Base-by-base conservation (phyloP, 2,113 vertebrate species). In the Camelus bactrianus region DNA sequence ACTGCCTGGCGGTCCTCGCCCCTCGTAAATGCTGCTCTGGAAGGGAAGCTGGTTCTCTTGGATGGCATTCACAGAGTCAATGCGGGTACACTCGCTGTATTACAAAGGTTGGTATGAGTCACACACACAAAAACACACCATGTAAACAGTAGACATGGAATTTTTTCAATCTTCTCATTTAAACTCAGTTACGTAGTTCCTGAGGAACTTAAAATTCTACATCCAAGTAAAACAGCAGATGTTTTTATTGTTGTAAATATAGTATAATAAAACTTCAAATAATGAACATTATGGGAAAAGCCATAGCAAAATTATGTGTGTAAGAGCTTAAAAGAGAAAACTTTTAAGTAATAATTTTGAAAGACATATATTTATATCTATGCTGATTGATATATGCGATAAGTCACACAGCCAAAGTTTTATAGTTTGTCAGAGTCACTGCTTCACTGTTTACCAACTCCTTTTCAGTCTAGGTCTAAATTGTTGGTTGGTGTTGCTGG, bases 41-140 rank as follows among this genome's bases (percentile, higher is more conserved):
- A 99, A 95, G 99, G 99, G 80, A 99, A 99, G 92, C 99, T 99
- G 81, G 99, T 99, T 65, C 93, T 99, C 67, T 98, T 99, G 82
- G 99, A 99, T 0, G 99, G 99, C 26, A 99, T 99, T 85, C 99
- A 99, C 97, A 98, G 99, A 14, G 99, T 99, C 95, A 99, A 99
- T 94, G 98, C 99, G 14, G 99, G 99, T 89, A 99, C 99, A 0
- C 98, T 99, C 6, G 98, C 99, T 14, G 99, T 99, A 3, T 98
- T 99, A 50, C 99, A 99, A 26, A 99, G 99, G 99, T 99, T 92
- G 95, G 99, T 64, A 72, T 28, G 26, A 6, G 65, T 69, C n/a
- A 42, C 26, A 69, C 24, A n/a, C 11, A 8, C 38, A 50, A 3
- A 60, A 56, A 46, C 22, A 73, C 12, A 14, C 19, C 54, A 24